Percentiles rank a stretch among this genome's conserved stretches.
These are phyloP conservation scores for Geodia barretti DNA, from an alignment of 37 sponge, comb jelly and placozoan genomes.

Conservation along the genomic window DNA sequence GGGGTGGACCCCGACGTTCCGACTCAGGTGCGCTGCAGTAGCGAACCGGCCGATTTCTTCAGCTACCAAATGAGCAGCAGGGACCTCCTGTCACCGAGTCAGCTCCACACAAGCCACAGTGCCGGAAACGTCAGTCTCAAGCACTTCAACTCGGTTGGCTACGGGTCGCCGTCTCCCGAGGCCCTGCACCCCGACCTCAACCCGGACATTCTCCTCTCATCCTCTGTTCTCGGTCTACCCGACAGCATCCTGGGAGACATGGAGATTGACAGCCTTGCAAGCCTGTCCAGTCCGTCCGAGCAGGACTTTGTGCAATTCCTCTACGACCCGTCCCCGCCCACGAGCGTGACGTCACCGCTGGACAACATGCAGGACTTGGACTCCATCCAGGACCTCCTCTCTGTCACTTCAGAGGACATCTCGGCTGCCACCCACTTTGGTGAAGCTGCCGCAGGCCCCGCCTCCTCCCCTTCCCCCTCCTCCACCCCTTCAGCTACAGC, in stretches of 20 bases:
- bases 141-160: not conserved
- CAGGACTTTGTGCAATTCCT: not conserved
- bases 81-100: not conserved
- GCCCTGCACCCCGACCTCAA: conserved; percentile 24
- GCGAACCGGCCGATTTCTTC: conserved; percentile 9
- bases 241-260: conserved; percentile 4
- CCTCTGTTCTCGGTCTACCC: not conserved
- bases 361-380: conserved; percentile 4
- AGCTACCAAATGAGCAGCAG: not conserved
- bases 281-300: not conserved
- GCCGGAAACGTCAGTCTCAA: not conserved
- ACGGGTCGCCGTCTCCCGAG: not conserved
- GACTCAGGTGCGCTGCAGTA: conserved; percentile 3
- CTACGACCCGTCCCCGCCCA: not conserved
- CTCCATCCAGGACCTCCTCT: conserved; percentile 20
- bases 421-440: not conserved
- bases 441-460: not conserved
- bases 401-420: not conserved
- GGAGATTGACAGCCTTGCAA: not conserved
- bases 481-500: no score
- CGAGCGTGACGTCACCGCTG: not conserved
- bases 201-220: conserved; percentile 53
- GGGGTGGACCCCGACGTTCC: conserved; percentile 9
- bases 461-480: no score
- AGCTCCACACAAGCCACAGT: not conserved